These are phyloP conservation scores for Adineta ricciae DNA, from an alignment of 2,888 invertebrate genomes.

Conservation along the genomic window DNA sequence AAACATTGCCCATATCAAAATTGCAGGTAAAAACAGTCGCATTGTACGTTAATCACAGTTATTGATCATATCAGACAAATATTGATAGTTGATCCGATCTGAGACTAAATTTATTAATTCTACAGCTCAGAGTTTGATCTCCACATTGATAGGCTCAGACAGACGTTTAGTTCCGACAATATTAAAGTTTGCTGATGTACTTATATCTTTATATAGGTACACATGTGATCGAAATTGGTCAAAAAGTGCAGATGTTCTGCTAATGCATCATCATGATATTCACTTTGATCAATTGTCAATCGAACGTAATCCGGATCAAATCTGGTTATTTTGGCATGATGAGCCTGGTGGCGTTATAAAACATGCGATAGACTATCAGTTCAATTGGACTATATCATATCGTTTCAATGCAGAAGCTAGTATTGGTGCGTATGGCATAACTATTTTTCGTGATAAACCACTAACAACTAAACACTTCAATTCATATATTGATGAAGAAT, in stretches of 20 bases:
- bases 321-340: conserved; percentile 12
- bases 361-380: background rate
- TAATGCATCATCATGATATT: background rate
- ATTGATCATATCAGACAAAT: no score
- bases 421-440: background rate
- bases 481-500: background rate
- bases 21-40: background rate
- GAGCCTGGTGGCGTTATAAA: background rate
- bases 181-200: no score
- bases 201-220: background rate
- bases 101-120: no score
- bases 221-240: background rate
- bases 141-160: no score
- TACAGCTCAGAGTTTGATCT: no score
- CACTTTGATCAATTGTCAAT: background rate
- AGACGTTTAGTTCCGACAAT: no score
- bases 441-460: background rate
- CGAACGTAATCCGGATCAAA: background rate
- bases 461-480: background rate
- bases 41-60: no score
- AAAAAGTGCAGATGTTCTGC: background rate
- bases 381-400: conserved; percentile 24
- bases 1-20: background rate
- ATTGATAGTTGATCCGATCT: no score
- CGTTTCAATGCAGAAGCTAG: background rate